Base-by-base conservation (phyloP, 1,140 invertebrate genomes). In the Cataglyphis hispanica region DNA sequence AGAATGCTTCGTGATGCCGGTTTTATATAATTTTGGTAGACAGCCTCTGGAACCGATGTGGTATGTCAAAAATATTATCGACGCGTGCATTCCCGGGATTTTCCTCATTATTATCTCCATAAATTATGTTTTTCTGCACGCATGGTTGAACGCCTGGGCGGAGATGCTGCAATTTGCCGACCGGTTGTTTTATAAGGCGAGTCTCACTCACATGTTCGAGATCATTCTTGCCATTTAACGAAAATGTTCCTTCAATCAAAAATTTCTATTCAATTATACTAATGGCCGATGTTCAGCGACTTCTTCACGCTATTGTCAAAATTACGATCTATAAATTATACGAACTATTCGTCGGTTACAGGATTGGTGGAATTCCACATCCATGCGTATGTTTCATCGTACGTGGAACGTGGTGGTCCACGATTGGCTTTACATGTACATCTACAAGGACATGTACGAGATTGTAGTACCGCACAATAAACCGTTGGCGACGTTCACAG, bases 381-480 rank as follows among this genome's bases (percentile, higher is more conserved):
- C 97, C 1, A 99, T 97, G 92, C 96, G 96, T 0, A 96, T 95
- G 6, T 99, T 97, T 92, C 99, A 98, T 93, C 96, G 98, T n/a
- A 98, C 97, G 10, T 99, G 99, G 99, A 99, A 99, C 93, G 96
- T 98, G 19, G 97, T 99, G 0, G 98, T 99, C 0, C 97, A 99
- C 92, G 98, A 99, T 86, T 99, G 98, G 98, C 95, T 99, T 0
- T 98, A 99, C 89, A 97, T 97, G 1, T 99, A 99, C 93, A 96
- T 99, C 25, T 99, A 99, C 94, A 97, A 97, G 91, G 98, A 99
- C 90, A 92, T 98, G 22, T 97, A 97, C 63, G 96, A 96, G 76
- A 95, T 96, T 50, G 88, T 96, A 0, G 92, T 91, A 16, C 90
- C 94, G 2, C 95, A 95, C 83, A 96, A 95, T 46, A 96, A 96